phyloP scores from a whole-genome alignment of 2,888 invertebrate species.

The Apoda limacodes region DNA sequence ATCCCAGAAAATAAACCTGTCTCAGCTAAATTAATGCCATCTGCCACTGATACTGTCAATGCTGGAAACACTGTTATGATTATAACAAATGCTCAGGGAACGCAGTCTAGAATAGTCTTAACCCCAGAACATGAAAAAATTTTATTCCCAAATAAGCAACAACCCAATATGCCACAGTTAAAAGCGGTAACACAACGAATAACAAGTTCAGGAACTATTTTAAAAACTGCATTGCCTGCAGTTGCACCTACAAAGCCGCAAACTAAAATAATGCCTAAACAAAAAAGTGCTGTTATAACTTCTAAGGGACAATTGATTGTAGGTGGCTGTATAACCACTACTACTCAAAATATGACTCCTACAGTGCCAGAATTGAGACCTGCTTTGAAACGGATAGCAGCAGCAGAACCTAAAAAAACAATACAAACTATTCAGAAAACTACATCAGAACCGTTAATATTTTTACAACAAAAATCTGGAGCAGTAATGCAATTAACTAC shows the following conservation, averaged over 20 bases:
- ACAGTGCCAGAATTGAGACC: constrained; percentile 55
- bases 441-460: constrained; percentile 49
- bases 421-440: constrained; percentile 47
- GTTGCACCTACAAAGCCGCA: constrained; percentile 31
- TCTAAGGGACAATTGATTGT: constrained; percentile 69
- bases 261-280: constrained; percentile 50
- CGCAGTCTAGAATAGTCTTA: constrained; percentile 69
- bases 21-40: constrained; percentile 48
- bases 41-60: constrained; percentile 37
- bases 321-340: constrained; percentile 53
- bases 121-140: constrained; percentile 73
- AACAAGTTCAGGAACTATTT: constrained; percentile 28
- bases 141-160: constrained; percentile 65
- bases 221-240: constrained; percentile 34
- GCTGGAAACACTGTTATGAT: constrained; percentile 73
- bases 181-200: constrained; percentile 50
- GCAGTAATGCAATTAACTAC: constrained; percentile 58
- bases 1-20: constrained; percentile 43
- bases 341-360: constrained; percentile 57
- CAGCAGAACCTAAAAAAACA: constrained; percentile 46
- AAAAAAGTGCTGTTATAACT: constrained; percentile 65
- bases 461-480: constrained; percentile 60
- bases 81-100: constrained; percentile 72
- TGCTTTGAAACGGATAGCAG: constrained; percentile 39
- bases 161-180: constrained; percentile 43